These are phyloP conservation scores for Antheraea assamensis DNA, from an alignment of 2,888 invertebrate species.

Conservation along the genomic window DNA sequence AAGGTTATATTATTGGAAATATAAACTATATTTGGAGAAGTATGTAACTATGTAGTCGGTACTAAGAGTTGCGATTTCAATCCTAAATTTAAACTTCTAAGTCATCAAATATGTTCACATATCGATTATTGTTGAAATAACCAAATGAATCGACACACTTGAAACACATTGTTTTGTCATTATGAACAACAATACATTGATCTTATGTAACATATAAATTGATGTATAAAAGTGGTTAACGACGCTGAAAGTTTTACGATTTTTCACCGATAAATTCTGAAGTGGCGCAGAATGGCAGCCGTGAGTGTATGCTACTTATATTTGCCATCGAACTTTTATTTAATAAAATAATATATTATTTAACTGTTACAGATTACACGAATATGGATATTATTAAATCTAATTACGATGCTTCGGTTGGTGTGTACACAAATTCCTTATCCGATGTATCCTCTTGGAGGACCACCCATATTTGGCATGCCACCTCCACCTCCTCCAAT, in stretches of 20 bases:
- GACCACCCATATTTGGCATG: conserved; percentile 26
- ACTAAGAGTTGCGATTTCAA: not conserved
- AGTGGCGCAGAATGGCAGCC: not conserved
- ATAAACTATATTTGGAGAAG: no score
- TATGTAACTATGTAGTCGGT: no score
- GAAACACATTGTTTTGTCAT: not conserved
- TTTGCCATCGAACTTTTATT: not conserved
- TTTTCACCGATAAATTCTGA: conserved; percentile 2
- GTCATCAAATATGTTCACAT: not conserved
- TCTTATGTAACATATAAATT: not conserved
- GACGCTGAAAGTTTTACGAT: conserved; percentile 9
- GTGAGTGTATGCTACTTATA: not conserved
- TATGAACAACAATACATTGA: conserved; percentile 7
- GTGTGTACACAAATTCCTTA: conserved; percentile 37
- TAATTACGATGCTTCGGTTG: conserved; percentile 11
- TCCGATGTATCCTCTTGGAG: conserved; percentile 28
- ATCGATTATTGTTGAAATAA: not conserved
- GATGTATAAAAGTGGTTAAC: conserved; percentile 9
- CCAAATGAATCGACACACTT: not conserved
- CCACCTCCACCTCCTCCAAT: conserved; percentile 30
- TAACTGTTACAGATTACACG: conserved; percentile 10
- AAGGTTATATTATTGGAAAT: not conserved
- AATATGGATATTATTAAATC: not conserved
- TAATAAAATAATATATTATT: not conserved
- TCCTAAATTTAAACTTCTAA: not conserved